Base-by-base conservation (phyloP, 2,888 invertebrate genomes). In the Agrenia bidenticulata region DNA sequence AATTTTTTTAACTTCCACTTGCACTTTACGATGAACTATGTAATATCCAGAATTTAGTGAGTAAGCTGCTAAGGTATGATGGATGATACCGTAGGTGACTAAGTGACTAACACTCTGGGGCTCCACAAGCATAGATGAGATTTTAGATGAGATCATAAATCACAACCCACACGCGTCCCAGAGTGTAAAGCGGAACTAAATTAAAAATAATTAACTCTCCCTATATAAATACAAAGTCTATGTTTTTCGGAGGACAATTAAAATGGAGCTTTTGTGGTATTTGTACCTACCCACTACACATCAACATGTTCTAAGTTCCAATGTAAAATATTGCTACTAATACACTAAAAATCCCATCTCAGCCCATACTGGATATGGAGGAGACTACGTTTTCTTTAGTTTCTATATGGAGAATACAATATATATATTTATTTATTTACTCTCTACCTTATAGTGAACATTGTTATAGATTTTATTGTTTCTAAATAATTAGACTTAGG, bases 301-400 rank as follows among this genome's bases (percentile, higher is more conserved):
- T 2, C 51, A 23, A 11, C 24, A 13, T 51, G 7, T 24, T 13
- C 19, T 51, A 51, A 51, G 51, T 51, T 23, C 51, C 15, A 45
- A 45, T 57, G 32, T 37, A 67, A 68, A 64, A 51, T 68, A 68
- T 68, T 68, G 68, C 68, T 68, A 65, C 65, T 65, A 68, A 68
- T 68, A 68, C 68, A 68, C 68, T 68, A 68, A 26, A 55, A 41
- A 56, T 59, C 61, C 59, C 51, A 42, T 27, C 27, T 61, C 41
- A 19, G 26, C 39, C 54, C 62, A 49, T 51, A 17, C 45, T 19
- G 45, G 45, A 45, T 23, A 15, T 23, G 57, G 41, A 57, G 57
- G 57, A 57, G 57, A 57, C 42, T 57, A 57, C 42, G 17, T 27
- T 19, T 57, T 41, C 39, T 51, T 7, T 51, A 19, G 2, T 51